Base-by-base conservation (phyloP, 2,113 vertebrate genomes). In the Laticauda laticaudata region DNA sequence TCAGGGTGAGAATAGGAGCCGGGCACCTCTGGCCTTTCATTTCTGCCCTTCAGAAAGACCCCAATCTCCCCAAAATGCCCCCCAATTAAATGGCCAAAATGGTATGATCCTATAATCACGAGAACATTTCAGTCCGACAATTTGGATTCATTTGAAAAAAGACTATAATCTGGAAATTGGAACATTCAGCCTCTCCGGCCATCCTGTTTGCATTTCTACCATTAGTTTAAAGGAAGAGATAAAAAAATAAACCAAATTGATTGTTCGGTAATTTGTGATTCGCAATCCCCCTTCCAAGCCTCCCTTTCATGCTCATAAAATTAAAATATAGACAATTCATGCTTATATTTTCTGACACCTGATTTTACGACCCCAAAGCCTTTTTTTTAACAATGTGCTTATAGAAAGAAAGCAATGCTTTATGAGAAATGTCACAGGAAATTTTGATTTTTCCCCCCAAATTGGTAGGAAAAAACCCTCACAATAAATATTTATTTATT, bases 361-460 rank as follows among this genome's bases (percentile, higher is more conserved):
- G 86, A 0, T 90, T 95, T 96, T 94, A 94, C 23, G 86, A 61
- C 64, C 95, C 88, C 57, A 86, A 93, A 87, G 93, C 95, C 90
- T 1, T 93, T 95, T 45, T 51, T 9, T 90, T 94, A 94, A 92
- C 86, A 45, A 61, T 88, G 93, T 91, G 34, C 92, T 93, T 92
- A 94, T 91, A 94, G 94, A 93, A 96, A 94, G 39, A 93, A 94
- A 93, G 96, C 94, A 95, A 12, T 4, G 90, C 88, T 93, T 93
- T 92, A 88, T 34, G 88, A 94, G 86, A 55, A 93, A 95, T 81
- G 89, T 1, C 24, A 24, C 0, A 10, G 11, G 5, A 1, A 4
- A 11, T 18, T 54, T 91, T 39, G 81, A 92, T 29, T 87, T 91
- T 34, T 34, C 29, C 20, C 87, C 91, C 4, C 26, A 48, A 43